phyloP scores from a whole-genome alignment of 2,888 invertebrate species.

The Dimorphilus gyrociliatus region DNA sequence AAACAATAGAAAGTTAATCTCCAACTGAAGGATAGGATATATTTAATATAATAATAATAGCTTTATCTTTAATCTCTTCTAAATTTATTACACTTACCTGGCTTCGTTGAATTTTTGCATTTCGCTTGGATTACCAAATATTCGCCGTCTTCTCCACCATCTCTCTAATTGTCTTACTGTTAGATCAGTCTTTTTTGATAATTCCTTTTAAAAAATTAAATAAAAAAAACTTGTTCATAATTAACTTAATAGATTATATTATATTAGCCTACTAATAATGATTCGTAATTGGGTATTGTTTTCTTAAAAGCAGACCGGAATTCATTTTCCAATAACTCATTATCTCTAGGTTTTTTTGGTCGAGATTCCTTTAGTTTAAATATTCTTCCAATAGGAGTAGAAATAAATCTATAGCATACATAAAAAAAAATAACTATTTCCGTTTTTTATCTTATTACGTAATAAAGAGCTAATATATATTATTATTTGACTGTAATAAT shows the following conservation, averaged over 20 bases:
- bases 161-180: conserved; percentile 70
- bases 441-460: too few relatives aligned
- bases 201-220: conserved; percentile 41
- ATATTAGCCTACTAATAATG: background rate
- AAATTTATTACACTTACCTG: too few relatives aligned
- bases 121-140: conserved; percentile 71
- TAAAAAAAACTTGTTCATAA: background rate
- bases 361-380: conserved; percentile 7
- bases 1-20: too few relatives aligned
- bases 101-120: conserved; percentile 81
- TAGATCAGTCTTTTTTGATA: conserved; percentile 68
- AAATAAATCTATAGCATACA: conserved; percentile 8
- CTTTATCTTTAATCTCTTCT: too few relatives aligned
- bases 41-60: too few relatives aligned
- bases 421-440: background rate
- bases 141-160: conserved; percentile 68
- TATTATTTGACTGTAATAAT: background rate
- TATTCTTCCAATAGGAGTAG: conserved; percentile 9
- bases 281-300: too few relatives aligned
- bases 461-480: too few relatives aligned
- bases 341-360: conserved; percentile 47
- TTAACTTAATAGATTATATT: background rate
- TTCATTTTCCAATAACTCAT: conserved; percentile 58
- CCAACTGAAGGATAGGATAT: too few relatives aligned
- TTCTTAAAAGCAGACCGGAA: too few relatives aligned